Conservation (phyloP, 2,113 vertebrate species). For the Lycocorax pyrrhopterus region DNA sequence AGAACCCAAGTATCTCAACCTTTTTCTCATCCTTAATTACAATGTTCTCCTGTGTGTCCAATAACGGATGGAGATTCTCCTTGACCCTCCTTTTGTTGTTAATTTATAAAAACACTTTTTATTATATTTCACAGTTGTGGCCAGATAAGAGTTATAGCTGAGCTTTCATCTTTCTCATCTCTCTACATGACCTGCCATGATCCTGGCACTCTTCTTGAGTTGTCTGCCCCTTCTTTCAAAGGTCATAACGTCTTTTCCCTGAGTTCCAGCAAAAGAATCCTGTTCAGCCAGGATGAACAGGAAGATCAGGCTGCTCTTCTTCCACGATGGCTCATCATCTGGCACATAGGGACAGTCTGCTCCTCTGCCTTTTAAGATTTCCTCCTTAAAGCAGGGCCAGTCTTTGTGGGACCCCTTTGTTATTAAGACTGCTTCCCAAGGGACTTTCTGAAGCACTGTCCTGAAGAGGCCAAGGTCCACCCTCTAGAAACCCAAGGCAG, state of each 20-base stretch:
- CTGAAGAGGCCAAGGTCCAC: neutral
- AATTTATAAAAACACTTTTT: neutral
- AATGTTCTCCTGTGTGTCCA: rapidly evolving
- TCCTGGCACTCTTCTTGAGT: neutral
- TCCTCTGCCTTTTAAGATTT: neutral
- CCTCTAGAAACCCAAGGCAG: neutral
- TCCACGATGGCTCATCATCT: rapidly evolving
- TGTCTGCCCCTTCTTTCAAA: neutral
- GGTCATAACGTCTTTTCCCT: neutral
- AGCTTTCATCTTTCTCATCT: neutral
- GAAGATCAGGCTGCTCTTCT: neutral
- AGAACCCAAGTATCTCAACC: neutral
- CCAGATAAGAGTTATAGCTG: neutral
- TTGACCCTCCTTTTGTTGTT: neutral
- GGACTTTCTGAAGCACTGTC: neutral
- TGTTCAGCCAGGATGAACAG: neutral
- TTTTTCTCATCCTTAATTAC: neutral
- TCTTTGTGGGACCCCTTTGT: neutral
- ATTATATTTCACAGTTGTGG: neutral
- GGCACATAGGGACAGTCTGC: neutral
- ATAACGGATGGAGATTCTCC: neutral
- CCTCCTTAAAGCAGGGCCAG: neutral
- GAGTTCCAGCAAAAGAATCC: neutral
- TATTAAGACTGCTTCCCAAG: neutral
- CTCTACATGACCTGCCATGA: neutral